phyloP scores from a whole-genome alignment of 2,888 invertebrate species.

The Perithous albicinctus region DNA sequence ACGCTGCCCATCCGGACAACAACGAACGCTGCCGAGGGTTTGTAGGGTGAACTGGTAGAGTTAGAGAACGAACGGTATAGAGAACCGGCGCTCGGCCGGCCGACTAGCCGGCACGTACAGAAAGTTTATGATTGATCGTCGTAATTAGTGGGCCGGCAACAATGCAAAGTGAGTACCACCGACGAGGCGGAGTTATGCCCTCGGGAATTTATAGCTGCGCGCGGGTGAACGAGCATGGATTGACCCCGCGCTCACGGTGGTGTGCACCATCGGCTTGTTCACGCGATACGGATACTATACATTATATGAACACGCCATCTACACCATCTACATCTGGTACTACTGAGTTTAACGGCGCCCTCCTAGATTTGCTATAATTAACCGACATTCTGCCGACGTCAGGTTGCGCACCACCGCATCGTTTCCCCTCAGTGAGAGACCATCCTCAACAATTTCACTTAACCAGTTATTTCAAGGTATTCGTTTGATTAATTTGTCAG shows the following conservation, averaged over 20 bases:
- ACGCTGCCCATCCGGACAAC: slow-evolving; percentile 65
- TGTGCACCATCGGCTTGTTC: slow-evolving; percentile 40
- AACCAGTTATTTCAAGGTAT: neutral
- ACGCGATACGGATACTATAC: slow-evolving; percentile 42
- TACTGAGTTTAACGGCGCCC: neutral
- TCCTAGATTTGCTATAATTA: slow-evolving; percentile 31
- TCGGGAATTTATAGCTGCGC: slow-evolving; percentile 65
- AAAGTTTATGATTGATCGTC: slow-evolving; percentile 73
- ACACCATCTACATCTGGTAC: slow-evolving; percentile 15
- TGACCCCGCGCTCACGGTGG: slow-evolving; percentile 31
- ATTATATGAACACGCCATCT: slow-evolving; percentile 18
- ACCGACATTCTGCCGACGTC: slow-evolving; percentile 31
- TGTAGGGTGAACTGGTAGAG: neutral
- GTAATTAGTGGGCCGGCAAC: slow-evolving; percentile 72
- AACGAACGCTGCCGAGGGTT: slow-evolving; percentile 42
- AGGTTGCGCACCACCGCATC: neutral
- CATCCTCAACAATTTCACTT: neutral
- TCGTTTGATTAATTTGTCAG: neutral
- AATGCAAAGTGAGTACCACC: slow-evolving; percentile 72
- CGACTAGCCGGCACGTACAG: slow-evolving; percentile 62
- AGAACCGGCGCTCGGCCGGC: slow-evolving; percentile 12
- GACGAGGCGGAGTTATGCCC: slow-evolving; percentile 67
- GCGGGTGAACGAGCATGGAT: slow-evolving; percentile 52
- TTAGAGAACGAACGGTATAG: slow-evolving; percentile 31
- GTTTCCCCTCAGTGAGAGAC: neutral